Evolutionary conservation across 2,888 invertebrate genomes (phyloP).

Genomic region (Doris montereyensis): DNA sequence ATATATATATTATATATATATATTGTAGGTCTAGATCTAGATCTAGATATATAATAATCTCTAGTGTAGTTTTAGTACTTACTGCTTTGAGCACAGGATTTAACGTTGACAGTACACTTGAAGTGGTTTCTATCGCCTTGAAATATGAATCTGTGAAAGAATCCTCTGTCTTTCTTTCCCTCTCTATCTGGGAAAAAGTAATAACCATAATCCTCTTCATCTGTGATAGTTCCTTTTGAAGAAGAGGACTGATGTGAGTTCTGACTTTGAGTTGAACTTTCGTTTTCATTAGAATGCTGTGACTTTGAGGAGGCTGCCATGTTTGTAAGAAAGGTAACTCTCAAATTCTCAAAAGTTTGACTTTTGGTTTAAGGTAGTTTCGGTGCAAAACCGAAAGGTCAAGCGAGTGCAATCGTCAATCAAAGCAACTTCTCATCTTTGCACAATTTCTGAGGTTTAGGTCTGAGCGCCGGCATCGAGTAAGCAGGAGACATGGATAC

Average conservation of each 20-base stretch:
- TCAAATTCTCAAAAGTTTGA: too few species aligned
- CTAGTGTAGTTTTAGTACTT: slow-evolving; percentile 12
- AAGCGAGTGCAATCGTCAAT: too few species aligned
- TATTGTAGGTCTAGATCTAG: background rate
- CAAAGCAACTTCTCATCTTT: too few species aligned
- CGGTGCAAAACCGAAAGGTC: too few species aligned
- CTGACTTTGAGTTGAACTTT: background rate
- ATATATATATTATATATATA: background rate
- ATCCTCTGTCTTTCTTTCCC: slow-evolving; percentile 21
- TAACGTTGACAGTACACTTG: slow-evolving; percentile 47
- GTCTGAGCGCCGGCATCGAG: too few species aligned
- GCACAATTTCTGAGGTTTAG: too few species aligned
- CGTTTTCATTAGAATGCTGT: background rate
- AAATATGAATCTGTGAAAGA: slow-evolving; percentile 17
- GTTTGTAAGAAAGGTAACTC: background rate
- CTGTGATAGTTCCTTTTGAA: background rate
- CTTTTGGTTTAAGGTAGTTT: too few species aligned
- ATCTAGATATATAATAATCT: background rate
- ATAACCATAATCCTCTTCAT: slow-evolving; percentile 49
- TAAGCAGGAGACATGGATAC: background rate
- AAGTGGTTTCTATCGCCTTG: slow-evolving; percentile 36
- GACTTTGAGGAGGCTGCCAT: slow-evolving; percentile 41
- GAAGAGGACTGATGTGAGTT: background rate
- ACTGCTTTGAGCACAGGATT: slow-evolving; percentile 48
- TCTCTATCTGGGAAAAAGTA: slow-evolving; percentile 51